Evolutionary conservation across 2,113 vertebrate species (phyloP).

Genomic region (Carassius carassius): DNA sequence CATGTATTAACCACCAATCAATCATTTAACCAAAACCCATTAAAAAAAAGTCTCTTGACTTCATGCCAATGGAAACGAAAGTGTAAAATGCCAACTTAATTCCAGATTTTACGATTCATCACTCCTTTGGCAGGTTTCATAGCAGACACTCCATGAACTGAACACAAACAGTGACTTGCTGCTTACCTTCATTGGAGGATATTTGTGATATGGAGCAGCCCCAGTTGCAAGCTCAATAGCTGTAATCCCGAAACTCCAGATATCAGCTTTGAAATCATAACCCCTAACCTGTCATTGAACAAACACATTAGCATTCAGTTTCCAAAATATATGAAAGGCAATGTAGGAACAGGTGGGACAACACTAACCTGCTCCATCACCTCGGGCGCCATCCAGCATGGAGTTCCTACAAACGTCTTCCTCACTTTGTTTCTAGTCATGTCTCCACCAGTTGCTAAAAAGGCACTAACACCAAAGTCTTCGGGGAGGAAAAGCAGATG

Average conservation of each 20-base stretch:
- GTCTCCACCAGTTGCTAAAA: slow-evolving; percentile 95
- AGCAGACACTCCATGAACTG: neutral
- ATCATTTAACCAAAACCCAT: neutral
- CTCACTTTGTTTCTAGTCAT: slow-evolving; percentile 98
- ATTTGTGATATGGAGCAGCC: slow-evolving; percentile 98
- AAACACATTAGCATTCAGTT: neutral
- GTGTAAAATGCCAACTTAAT: neutral
- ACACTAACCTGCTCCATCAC: slow-evolving; percentile 93
- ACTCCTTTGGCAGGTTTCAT: neutral
- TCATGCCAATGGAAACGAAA: neutral
- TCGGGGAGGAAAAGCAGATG: slow-evolving; percentile 51
- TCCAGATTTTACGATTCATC: neutral
- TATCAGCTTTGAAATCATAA: slow-evolving; percentile 98
- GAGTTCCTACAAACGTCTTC: slow-evolving; percentile 96
- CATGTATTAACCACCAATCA: neutral
- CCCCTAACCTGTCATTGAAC: slow-evolving; percentile 83
- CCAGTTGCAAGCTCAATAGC: slow-evolving; percentile 96
- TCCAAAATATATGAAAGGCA: neutral
- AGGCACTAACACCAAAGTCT: slow-evolving; percentile 97
- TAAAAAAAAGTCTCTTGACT: neutral
- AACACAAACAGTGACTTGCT: neutral
- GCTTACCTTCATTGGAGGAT: slow-evolving; percentile 94
- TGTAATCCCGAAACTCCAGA: slow-evolving; percentile 99
- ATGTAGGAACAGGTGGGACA: neutral
- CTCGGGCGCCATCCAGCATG: slow-evolving; percentile 98